Conservation (phyloP, 2,888 invertebrate genomes). For the Stratiomys singularior region DNA sequence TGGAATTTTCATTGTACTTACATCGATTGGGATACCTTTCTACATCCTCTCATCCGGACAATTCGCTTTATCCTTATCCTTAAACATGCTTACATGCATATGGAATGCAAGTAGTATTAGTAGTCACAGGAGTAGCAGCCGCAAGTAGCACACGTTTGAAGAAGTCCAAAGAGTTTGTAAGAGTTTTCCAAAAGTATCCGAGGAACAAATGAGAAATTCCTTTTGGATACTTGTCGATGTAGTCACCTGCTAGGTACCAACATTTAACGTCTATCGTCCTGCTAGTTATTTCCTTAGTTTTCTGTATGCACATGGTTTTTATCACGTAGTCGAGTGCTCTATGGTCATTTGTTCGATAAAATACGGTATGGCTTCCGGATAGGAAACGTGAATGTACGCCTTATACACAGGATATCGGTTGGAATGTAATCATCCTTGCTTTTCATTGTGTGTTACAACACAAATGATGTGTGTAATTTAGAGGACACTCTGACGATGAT, state of each 20-base stretch:
- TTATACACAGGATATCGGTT: conserved; percentile 26
- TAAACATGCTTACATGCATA: not conserved
- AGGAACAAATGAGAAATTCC: conserved; percentile 32
- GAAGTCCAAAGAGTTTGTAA: not conserved
- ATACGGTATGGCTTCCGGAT: not conserved
- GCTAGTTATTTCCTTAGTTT: not conserved
- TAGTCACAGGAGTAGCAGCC: not conserved
- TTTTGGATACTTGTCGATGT: not conserved
- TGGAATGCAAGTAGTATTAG: no score
- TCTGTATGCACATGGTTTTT: conserved; percentile 22
- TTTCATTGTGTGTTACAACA: not conserved
- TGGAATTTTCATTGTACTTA: conserved; percentile 37
- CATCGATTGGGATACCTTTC: conserved; percentile 23
- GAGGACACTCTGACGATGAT: not conserved
- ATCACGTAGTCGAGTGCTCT: not conserved
- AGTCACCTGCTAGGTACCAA: conserved; percentile 20
- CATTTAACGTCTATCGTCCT: not conserved
- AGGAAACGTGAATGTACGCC: conserved; percentile 21
- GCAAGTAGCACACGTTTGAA: no score
- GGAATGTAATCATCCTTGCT: conserved; percentile 28
- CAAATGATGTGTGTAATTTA: conserved; percentile 13
- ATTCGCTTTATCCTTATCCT: not conserved
- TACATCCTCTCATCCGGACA: not conserved
- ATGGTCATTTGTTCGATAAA: conserved; percentile 36
- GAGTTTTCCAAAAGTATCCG: not conserved